These are phyloP conservation scores for Dichetophora obliterata DNA, from an alignment of 2,888 invertebrate species.

Conservation along the genomic window DNA sequence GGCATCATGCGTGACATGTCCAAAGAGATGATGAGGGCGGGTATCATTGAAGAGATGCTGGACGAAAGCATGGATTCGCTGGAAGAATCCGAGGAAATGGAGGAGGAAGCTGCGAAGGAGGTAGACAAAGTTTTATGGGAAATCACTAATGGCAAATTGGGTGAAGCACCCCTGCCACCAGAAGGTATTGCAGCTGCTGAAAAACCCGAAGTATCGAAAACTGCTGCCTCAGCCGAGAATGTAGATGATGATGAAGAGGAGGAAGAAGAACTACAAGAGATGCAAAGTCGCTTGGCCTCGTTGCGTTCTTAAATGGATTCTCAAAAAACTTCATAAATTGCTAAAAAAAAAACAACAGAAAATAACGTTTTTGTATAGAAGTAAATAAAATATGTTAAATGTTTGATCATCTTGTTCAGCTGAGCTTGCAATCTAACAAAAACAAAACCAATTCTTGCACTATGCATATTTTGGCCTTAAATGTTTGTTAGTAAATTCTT, in stretches of 20 bases:
- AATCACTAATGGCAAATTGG: slow-evolving; percentile 90
- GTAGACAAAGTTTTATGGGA: slow-evolving; percentile 94
- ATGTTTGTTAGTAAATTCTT: not conserved
- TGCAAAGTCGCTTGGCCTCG: slow-evolving; percentile 90
- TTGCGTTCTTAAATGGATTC: slow-evolving; percentile 79
- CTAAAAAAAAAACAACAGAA: not conserved
- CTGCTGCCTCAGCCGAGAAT: slow-evolving; percentile 59
- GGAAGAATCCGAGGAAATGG: slow-evolving; percentile 94
- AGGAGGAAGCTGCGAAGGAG: slow-evolving; percentile 95
- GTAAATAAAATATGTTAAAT: not conserved
- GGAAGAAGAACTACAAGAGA: slow-evolving; percentile 86
- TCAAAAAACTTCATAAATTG: not conserved
- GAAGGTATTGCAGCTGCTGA: slow-evolving; percentile 74
- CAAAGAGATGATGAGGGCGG: slow-evolving; percentile 99
- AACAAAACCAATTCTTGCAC: not conserved
- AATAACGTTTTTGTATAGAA: not conserved
- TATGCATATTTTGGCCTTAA: slow-evolving; percentile 3
- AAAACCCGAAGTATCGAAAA: slow-evolving; percentile 73
- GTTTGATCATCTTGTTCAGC: not conserved
- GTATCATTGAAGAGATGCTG: slow-evolving; percentile 99
- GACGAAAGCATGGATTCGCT: slow-evolving; percentile 96
- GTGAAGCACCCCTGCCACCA: slow-evolving; percentile 88
- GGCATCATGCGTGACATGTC: slow-evolving; percentile 97
- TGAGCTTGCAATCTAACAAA: slow-evolving; percentile 2
- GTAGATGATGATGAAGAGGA: slow-evolving; percentile 72